Percentiles rank a stretch among this genome's conserved stretches.
These are phyloP conservation scores for Oxygymnocypris stewartii DNA, from an alignment of 2,113 vertebrate species.

Conservation along the genomic window DNA sequence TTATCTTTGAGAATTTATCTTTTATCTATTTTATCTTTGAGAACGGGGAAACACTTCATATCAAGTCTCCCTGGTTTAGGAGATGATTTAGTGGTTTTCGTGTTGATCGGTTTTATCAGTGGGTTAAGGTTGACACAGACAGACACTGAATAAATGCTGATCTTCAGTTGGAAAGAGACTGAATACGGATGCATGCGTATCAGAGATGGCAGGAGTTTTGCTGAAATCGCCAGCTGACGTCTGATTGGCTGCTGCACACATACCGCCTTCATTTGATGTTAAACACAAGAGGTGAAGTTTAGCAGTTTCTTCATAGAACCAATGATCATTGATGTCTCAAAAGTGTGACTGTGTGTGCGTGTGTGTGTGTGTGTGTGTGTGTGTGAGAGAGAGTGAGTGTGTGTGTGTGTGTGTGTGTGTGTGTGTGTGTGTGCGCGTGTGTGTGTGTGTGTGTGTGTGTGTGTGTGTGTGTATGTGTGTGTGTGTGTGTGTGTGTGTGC, in stretches of 20 bases:
- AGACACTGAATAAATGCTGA: background rate
- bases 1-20: conserved; percentile 64
- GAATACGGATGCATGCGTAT: background rate
- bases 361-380: background rate
- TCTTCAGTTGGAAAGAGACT: background rate
- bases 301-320: too few species aligned
- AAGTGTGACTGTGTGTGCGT: too few species aligned
- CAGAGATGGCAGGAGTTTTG: background rate
- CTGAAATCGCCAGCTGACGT: background rate
- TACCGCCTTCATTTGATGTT: background rate
- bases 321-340: too few species aligned
- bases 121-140: background rate
- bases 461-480: too few species aligned
- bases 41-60: background rate
- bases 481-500: too few species aligned
- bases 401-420: background rate
- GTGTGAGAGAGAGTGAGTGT: too few species aligned
- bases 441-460: too few species aligned
- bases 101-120: background rate
- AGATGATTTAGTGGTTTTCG: background rate
- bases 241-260: background rate
- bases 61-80: background rate
- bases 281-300: background rate
- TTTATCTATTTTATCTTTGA: too few species aligned
- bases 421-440: too few species aligned